Evolutionary conservation across 64 coral and sea anemone species (phyloP), one percentile per base, ranked within the genome.

Genomic region (Pocillopora damicornis): DNA sequence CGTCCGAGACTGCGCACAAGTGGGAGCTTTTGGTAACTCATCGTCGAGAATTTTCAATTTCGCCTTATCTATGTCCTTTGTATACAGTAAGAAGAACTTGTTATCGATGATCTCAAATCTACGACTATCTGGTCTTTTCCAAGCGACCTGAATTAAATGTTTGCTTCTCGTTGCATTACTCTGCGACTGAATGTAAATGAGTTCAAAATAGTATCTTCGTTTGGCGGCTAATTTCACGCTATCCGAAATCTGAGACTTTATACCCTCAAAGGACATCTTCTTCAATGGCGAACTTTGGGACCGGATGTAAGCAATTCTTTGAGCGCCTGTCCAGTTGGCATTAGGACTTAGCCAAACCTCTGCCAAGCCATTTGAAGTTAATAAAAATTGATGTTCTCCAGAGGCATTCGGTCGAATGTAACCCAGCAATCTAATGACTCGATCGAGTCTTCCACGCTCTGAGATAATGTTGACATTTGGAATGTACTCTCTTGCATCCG

Each of bases 101-200:
- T 13, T 8, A 51, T 30, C 81, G 9, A 85, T 72, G 15, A 85
- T 58, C 0, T 85, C 64, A 37, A 85, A 85, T 4, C 17, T 22
- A 23, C 20, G 45, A 15, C 56, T 68, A 2, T 72, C 37, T 17
- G 64, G 81, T 57, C 64, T 85, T 85, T 85, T 85, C 81, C 81
- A 85, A 85, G 81, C 81, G 63, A 85, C 81, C 26, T 85, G 64
- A 72, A 85, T 57, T 25, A 85, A 42, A 18, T 73, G 22, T 11
- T 72, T 42, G 38, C 68, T 15, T 1, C 22, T 23, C 9, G 18
- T 18, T 5, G 42, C 7, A 20, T 23, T 66, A 30, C 36, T 20
- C 20, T 69, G 20, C 10, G 20, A 37, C 15, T 56, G 64, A 20
- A 73, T n/a, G 25, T 85, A 85, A 58, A 85, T 56, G 6, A 57